Conservation (phyloP, 2,888 invertebrate genomes). For the Melanchra persicariae region DNA sequence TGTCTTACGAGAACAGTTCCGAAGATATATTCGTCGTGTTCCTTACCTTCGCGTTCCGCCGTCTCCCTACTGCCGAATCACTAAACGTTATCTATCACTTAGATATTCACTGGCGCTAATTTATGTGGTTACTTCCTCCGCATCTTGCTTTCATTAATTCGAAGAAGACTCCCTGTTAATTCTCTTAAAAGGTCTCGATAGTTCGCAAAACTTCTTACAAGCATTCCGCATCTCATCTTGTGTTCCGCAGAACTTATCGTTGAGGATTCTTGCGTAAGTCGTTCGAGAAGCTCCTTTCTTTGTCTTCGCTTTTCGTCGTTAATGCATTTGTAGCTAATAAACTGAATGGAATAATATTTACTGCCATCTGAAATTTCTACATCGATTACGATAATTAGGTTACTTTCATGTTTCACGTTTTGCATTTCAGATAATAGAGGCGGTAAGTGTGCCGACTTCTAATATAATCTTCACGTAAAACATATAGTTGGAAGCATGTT, state of each 20-base stretch:
- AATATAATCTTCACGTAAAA: constrained; percentile 40
- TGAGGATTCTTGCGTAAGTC: constrained; percentile 63
- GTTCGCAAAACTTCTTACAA: constrained; percentile 67
- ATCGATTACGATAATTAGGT: constrained; percentile 12
- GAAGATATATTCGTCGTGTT: constrained; percentile 51
- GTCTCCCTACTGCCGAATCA: constrained; percentile 56
- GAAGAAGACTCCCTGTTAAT: constrained; percentile 76
- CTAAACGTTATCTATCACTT: constrained; percentile 76
- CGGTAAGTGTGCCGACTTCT: constrained; percentile 6
- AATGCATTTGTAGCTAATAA: constrained; percentile 53
- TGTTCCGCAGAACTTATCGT: constrained; percentile 65
- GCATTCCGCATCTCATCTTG: constrained; percentile 67
- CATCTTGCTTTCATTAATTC: constrained; percentile 74
- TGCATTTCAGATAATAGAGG: constrained; percentile 36
- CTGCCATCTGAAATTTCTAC: constrained; percentile 12
- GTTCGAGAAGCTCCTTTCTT: constrained; percentile 50
- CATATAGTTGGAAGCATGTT: constrained; percentile 51
- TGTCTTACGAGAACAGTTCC: constrained; percentile 47
- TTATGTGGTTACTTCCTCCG: constrained; percentile 75
- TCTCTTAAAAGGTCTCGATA: constrained; percentile 77
- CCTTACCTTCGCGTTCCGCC: constrained; percentile 42
- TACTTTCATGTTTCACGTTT: constrained; percentile 18
- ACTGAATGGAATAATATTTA: constrained; percentile 29
- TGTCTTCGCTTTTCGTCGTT: constrained; percentile 47
- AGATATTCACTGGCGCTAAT: constrained; percentile 73